A percentile compares a stretch with the other conserved stretches of the same genome.
These are phyloP conservation scores for Dasysyrphus tricinctus DNA, from an alignment of 2,888 invertebrate genomes.

Conservation along the genomic window DNA sequence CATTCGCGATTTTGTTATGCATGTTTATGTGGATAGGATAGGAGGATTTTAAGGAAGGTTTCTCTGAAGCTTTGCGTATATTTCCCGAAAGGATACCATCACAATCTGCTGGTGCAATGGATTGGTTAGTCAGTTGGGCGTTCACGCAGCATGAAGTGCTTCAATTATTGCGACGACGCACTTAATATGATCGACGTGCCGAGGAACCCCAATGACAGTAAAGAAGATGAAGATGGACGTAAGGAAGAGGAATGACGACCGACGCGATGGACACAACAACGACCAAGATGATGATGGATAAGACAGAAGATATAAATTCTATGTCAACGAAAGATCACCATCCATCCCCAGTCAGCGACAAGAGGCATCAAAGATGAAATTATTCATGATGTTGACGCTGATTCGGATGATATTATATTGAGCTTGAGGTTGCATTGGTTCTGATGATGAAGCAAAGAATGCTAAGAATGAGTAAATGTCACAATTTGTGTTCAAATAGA, in stretches of 20 bases:
- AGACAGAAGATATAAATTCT: slow-evolving; percentile 70
- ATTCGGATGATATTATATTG: slow-evolving; percentile 46
- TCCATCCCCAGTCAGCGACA: slow-evolving; percentile 40
- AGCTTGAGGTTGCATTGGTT: neutral
- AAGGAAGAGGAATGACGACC: slow-evolving; percentile 13
- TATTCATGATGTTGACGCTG: slow-evolving; percentile 57
- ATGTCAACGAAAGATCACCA: slow-evolving; percentile 65
- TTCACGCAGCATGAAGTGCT: slow-evolving; percentile 74
- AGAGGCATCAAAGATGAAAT: slow-evolving; percentile 39
- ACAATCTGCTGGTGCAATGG: slow-evolving; percentile 34
- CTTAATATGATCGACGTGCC: slow-evolving; percentile 74
- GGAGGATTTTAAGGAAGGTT: slow-evolving; percentile 12
- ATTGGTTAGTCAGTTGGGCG: slow-evolving; percentile 70
- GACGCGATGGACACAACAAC: neutral
- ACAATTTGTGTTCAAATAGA: neutral
- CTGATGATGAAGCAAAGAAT: neutral
- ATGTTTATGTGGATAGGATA: slow-evolving; percentile 37
- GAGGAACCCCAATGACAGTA: slow-evolving; percentile 69
- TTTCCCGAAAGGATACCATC: slow-evolving; percentile 32
- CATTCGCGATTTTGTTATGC: slow-evolving; percentile 56
- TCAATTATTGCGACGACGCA: slow-evolving; percentile 69
- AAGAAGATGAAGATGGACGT: slow-evolving; percentile 51
- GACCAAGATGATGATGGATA: slow-evolving; percentile 60
- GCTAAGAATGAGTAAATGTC: slow-evolving; percentile 6
- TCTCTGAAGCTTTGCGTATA: slow-evolving; percentile 1